Evolutionary conservation across 2,113 vertebrate species (phyloP), one percentile per base, ranked within the genome.

Genomic region (Centropus unirufus): DNA sequence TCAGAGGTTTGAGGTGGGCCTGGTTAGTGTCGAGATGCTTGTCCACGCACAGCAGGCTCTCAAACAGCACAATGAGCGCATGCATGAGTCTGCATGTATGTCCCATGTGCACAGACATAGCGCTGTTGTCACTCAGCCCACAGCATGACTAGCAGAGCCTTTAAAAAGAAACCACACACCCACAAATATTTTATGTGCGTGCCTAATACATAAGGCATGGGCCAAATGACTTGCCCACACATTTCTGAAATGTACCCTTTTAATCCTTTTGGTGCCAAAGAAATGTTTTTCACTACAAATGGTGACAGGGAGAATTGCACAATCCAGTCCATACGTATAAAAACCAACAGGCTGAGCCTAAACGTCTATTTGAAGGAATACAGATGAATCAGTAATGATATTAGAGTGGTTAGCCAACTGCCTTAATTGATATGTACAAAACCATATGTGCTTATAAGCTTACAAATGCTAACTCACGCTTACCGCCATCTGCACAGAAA

Each of bases 391-490:
- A 96, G 88, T 91, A 95, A 92, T 87, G 91, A 91, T 95, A 94
- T 90, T 93, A 90, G 44, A 97, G 75, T 89, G 83, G 97, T 96
- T 97, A 95, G 95, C 86, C 87, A 95, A 94, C 67, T 97, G 76
- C 59, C 73, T 95, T 97, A 96, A 95, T 95, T 96, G 95, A 75
- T 95, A 97, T 94, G 69, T 90, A 94, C 78, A 96, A 97, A 98
- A 96, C 78, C 96, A 85, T 95, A 94, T 96, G 89, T 94, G 77
- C 89, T 89, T 95, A 93, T 87, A 93, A 90, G 72, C 84, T 97
- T 96, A 84, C 90, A 96, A 97, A 97, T 96, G 96, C 76, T 96
- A 96, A 93, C 68, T 96, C 91, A 95, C 6, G 6, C 87, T 97
- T 95, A 78, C 88, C 83, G 90, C 95, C 87, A 96, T 94, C 95